These are phyloP conservation scores for Clepsis dumicolana DNA, from an alignment of 2,888 invertebrate species.

Conservation along the genomic window DNA sequence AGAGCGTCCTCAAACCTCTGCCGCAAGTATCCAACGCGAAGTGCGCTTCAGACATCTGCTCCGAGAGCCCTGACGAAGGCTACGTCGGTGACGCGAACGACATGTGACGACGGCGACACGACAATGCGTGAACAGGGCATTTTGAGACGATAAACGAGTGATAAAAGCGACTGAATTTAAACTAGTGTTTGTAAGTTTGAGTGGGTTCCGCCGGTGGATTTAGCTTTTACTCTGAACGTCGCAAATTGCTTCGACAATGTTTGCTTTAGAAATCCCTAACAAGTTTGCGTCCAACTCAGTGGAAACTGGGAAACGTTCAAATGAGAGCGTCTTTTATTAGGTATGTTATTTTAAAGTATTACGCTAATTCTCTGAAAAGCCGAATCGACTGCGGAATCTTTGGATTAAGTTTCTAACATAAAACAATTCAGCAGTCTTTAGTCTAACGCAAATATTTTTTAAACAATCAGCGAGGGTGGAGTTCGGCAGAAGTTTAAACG, in stretches of 20 bases:
- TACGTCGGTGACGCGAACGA: slow-evolving; percentile 93
- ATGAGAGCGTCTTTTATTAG: slow-evolving; percentile 12
- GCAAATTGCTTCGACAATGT: slow-evolving; percentile 22
- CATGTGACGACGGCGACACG: slow-evolving; percentile 88
- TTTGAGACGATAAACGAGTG: slow-evolving; percentile 79
- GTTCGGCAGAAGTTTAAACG: slow-evolving; percentile 15
- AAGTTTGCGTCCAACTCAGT: slow-evolving; percentile 6
- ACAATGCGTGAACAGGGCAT: slow-evolving; percentile 77
- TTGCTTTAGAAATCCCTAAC: slow-evolving; percentile 22
- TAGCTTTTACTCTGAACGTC: slow-evolving; percentile 25
- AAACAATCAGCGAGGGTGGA: slow-evolving; percentile 4
- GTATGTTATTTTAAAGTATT: slow-evolving; percentile 29
- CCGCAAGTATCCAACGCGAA: slow-evolving; percentile 81
- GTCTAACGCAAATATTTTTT: slow-evolving; percentile 25
- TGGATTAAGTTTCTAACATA: slow-evolving; percentile 17
- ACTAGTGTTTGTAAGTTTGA: slow-evolving; percentile 66
- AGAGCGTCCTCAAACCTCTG: slow-evolving; percentile 73
- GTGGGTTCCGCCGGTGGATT: slow-evolving; percentile 33
- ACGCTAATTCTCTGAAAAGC: slow-evolving; percentile 15
- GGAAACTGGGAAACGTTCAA: background rate
- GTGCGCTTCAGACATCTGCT: slow-evolving; percentile 84
- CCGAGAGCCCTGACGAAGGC: slow-evolving; percentile 95
- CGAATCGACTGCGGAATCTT: slow-evolving; percentile 11
- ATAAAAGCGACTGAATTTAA: slow-evolving; percentile 84
- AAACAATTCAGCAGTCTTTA: slow-evolving; percentile 23